phyloP scores from a whole-genome alignment of 2,113 vertebrate genomes.

The Emydocephalus ijimae region DNA sequence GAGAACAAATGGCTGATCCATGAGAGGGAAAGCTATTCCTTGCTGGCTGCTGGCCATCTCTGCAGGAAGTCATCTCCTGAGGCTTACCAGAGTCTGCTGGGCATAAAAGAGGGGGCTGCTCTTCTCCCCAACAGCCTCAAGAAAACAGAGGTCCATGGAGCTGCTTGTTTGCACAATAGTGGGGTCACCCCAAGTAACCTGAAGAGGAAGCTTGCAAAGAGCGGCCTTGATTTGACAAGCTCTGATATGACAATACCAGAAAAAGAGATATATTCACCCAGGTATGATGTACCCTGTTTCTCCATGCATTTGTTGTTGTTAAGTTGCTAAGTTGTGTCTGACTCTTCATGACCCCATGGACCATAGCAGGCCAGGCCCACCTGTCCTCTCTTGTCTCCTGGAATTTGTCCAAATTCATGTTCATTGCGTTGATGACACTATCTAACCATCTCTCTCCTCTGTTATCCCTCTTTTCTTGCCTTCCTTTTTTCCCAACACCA shows the following conservation, averaged over 20 bases:
- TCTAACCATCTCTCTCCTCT: neutral
- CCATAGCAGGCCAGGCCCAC: neutral
- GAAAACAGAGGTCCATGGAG: conserved; percentile 44
- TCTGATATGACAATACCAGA: conserved; percentile 40
- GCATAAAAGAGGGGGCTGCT: neutral
- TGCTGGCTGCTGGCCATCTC: conserved; percentile 35
- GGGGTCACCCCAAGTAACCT: conserved; percentile 45
- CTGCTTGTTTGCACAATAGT: conserved; percentile 56
- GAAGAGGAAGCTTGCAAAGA: conserved; percentile 76
- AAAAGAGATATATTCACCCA: conserved; percentile 65
- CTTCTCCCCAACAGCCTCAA: neutral
- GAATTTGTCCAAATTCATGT: neutral
- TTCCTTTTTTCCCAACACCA: neutral
- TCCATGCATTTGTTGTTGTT: neutral
- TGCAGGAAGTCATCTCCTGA: conserved; percentile 46
- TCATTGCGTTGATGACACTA: neutral
- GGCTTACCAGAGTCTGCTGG: conserved; percentile 32
- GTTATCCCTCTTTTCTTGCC: neutral
- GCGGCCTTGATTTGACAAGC: conserved; percentile 66
- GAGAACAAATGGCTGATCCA: conserved; percentile 66
- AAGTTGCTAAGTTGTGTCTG: neutral
- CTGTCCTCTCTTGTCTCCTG: neutral
- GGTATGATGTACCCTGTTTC: conserved; percentile 42
- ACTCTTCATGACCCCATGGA: neutral
- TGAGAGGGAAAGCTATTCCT: conserved; percentile 50